phyloP scores from a whole-genome alignment of 2,797 vertebrate genomes.

The Gila robusta region DNA sequence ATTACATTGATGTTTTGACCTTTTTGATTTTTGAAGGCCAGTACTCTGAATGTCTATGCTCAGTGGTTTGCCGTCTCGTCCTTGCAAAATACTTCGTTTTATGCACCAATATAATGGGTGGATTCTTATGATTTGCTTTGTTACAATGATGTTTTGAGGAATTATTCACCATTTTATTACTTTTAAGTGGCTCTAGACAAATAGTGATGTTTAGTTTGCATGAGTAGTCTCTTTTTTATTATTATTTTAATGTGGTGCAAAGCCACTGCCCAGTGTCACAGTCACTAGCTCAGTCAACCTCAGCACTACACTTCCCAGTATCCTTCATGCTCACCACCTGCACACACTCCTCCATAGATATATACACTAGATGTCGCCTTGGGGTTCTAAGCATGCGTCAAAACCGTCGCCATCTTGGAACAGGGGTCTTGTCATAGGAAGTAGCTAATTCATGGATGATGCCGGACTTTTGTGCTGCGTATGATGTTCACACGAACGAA shows the following conservation, averaged over 20 bases:
- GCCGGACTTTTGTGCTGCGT: too few relatives aligned
- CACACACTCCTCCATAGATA: too few relatives aligned
- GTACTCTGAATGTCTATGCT: slow-evolving; percentile 29
- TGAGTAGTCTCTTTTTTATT: slow-evolving; percentile 13
- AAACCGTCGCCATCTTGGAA: too few relatives aligned
- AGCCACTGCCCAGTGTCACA: not conserved
- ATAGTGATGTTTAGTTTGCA: slow-evolving; percentile 6
- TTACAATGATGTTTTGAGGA: slow-evolving; percentile 51
- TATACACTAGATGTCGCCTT: too few relatives aligned
- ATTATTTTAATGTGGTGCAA: slow-evolving; percentile 17
- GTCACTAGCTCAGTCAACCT: too few relatives aligned
- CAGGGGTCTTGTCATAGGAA: too few relatives aligned
- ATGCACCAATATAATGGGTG: slow-evolving; percentile 43
- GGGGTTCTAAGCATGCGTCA: too few relatives aligned
- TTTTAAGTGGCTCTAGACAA: slow-evolving; percentile 38
- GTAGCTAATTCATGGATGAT: too few relatives aligned
- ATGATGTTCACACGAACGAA: too few relatives aligned
- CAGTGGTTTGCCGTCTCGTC: slow-evolving; percentile 29
- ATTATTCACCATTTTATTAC: slow-evolving; percentile 43
- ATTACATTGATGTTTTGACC: slow-evolving; percentile 56
- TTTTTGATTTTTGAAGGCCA: slow-evolving; percentile 41
- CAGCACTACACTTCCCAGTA: too few relatives aligned
- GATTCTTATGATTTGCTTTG: slow-evolving; percentile 56
- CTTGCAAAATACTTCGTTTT: slow-evolving; percentile 36
- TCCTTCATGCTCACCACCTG: too few relatives aligned